Evolutionary conservation across 1,140 invertebrate species (phyloP).

Genomic region (Colletes gigas): DNA sequence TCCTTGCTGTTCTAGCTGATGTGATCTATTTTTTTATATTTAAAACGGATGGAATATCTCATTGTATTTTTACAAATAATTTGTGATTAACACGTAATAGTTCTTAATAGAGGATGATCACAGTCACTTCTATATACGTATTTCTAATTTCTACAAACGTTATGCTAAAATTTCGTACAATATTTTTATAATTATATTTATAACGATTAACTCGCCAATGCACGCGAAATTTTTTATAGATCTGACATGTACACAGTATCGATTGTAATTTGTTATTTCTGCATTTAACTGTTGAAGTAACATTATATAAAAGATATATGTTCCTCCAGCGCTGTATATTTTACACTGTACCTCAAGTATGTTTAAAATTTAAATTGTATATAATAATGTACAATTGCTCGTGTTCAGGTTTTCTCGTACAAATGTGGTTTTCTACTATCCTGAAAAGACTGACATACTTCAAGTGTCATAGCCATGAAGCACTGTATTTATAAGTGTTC

Average conservation of each 20-base stretch:
- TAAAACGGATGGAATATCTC: no score
- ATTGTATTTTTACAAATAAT: background rate
- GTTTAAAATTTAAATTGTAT: background rate
- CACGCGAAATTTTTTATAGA: background rate
- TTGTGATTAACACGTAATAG: background rate
- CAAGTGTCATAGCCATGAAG: background rate
- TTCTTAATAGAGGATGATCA: no score
- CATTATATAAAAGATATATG: background rate
- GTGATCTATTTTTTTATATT: background rate
- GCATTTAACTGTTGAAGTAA: background rate
- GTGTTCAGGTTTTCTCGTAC: background rate
- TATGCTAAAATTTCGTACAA: background rate
- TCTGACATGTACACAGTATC: background rate
- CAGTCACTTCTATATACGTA: no score
- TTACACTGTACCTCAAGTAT: no score
- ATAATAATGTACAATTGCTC: background rate
- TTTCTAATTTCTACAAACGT: background rate
- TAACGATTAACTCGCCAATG: background rate
- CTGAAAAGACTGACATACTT: background rate
- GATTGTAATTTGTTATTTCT: background rate
- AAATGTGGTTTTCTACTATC: background rate
- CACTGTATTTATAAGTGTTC: background rate
- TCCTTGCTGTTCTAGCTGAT: background rate
- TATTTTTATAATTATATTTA: constrained; percentile 3
- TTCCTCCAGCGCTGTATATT: background rate